These are phyloP conservation scores for Heloderma charlesbogerti DNA, from an alignment of 2,113 vertebrate species.

Conservation along the genomic window DNA sequence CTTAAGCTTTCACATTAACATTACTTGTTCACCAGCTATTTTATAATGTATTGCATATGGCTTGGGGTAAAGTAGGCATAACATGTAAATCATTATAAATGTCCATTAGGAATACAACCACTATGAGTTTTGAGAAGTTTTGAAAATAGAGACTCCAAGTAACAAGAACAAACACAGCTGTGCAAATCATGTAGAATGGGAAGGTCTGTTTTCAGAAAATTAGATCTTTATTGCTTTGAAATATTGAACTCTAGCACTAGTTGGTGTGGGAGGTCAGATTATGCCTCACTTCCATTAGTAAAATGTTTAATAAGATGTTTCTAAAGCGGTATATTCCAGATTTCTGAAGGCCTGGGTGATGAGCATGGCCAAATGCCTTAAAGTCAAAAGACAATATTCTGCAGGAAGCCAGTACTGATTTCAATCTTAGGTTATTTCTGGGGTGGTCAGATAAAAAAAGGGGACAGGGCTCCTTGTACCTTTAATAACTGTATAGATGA, in stretches of 20 bases:
- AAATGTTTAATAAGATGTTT: not conserved
- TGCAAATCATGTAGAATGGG: not conserved
- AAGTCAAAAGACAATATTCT: not conserved
- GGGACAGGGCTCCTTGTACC: not conserved
- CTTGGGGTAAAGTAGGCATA: not conserved
- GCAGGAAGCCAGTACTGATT: not conserved
- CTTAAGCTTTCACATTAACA: not conserved
- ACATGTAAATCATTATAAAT: not conserved
- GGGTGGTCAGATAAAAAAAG: not conserved
- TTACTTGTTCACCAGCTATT: not conserved
- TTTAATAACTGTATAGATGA: not conserved
- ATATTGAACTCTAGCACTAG: not conserved
- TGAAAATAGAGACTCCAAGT: not conserved
- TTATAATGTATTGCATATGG: constrained; percentile 13
- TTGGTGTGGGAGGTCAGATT: not conserved
- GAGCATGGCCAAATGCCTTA: not conserved
- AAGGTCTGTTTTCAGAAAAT: not conserved
- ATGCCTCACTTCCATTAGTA: not conserved
- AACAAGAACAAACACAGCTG: not conserved
- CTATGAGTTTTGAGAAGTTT: not conserved
- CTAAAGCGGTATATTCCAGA: not conserved
- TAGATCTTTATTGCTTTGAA: not conserved
- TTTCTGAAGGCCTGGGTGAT: not conserved
- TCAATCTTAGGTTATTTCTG: not conserved
- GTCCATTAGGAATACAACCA: not conserved